Evolutionary conservation across 37 sponge, comb jelly and placozoan genomes (phyloP), one percentile per base, ranked within the genome.

Genomic region (Haliclona indistincta): DNA sequence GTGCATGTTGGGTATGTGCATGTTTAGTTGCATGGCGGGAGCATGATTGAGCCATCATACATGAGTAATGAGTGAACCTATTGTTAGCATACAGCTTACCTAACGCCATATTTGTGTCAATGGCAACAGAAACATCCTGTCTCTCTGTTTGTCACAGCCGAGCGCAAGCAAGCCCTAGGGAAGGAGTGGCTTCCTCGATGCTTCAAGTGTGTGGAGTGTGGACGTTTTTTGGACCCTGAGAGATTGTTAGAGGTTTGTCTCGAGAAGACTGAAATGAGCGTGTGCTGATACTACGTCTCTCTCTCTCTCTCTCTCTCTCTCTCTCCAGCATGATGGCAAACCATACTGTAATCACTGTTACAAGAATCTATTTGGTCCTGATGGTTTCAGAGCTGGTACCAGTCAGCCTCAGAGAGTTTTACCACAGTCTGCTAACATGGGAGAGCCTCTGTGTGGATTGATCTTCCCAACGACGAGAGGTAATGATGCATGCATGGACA

Each of bases 311-410:
- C n/a, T n/a, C n/a, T n/a, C n/a, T n/a, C n/a, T n/a, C n/a, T n/a
- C 36, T 53, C 26, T 76, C 26, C 81, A 92, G 93, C 88, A 92
- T 52, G 19, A 68, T 33, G 75, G 76, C 8, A 76, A 76, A 38
- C 88, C 88, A 0, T 92, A 87, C 56, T 92, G 93, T 55, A 85
- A 92, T 38, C 70, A 49, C 38, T 92, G 93, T 74, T 92, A 92
- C 42, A 74, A 87, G 69, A 49, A 64, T 0, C 51, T 78, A 43
- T 91, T 74, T 79, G 92, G 92, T 26, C 87, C 87, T 0, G 84
- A 80, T 2, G 92, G 92, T 0, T 85, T 74, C 54, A 71, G 91
- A 23, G 0, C 63, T 6, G 81, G 87, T 2, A 64, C 70, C 29
- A 64, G 78, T 17, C 80, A 89, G 64, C 73, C 89, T 0, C 53